Conservation (phyloP, 2,888 invertebrate species). For the Eueremaeus valkanovi region DNA sequence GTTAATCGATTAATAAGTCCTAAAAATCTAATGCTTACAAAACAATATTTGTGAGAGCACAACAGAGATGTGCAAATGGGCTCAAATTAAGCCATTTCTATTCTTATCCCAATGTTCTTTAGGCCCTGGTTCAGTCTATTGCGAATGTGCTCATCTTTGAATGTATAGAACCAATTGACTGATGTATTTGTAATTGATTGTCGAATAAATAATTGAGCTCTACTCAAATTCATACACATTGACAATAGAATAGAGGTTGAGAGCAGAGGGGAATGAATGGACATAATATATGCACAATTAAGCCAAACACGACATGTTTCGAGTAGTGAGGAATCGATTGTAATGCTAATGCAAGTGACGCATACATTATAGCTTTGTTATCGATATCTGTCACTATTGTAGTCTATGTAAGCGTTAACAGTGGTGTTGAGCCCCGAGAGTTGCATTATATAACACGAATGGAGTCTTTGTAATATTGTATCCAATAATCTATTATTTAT, state of each 20-base stretch:
- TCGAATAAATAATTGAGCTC: background rate
- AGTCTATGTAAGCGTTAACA: background rate
- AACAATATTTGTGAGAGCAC: too few relatives aligned
- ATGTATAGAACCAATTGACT: too few relatives aligned
- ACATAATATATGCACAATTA: slow-evolving; percentile 10
- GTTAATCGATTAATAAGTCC: too few relatives aligned
- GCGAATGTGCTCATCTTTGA: too few relatives aligned
- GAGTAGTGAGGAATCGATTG: slow-evolving; percentile 1
- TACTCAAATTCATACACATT: background rate
- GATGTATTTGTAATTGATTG: background rate
- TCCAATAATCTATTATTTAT: background rate
- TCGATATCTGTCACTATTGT: slow-evolving; percentile 10
- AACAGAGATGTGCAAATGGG: too few relatives aligned
- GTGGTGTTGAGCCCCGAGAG: background rate
- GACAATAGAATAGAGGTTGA: background rate
- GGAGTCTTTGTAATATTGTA: background rate
- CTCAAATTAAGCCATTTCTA: too few relatives aligned
- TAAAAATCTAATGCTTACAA: too few relatives aligned
- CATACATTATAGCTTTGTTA: slow-evolving; percentile 17
- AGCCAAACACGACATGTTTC: slow-evolving; percentile 15
- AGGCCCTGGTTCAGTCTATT: too few relatives aligned
- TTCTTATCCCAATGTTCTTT: too few relatives aligned
- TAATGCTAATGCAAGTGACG: slow-evolving; percentile 20
- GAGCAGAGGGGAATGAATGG: too few relatives aligned
- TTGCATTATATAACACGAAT: background rate